Base-by-base conservation (phyloP, 2,888 invertebrate genomes). In the Erannis defoliaria region DNA sequence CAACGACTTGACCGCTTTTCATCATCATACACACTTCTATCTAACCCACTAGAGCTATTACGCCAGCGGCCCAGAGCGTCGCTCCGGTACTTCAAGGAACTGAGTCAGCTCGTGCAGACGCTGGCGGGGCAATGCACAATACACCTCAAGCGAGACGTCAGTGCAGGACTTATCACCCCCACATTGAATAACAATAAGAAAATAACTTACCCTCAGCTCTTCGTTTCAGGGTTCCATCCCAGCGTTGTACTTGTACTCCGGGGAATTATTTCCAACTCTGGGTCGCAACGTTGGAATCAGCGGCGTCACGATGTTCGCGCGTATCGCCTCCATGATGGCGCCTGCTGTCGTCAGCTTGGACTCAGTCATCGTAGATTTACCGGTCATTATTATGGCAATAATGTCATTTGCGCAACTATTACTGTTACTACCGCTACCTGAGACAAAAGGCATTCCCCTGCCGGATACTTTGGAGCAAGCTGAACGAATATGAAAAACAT, bases 231-330 rank as follows among this genome's bases (percentile, higher is more conserved):
- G 94, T 9, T 88, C 93, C 0, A 82, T 93, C 62, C 90, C 93
- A 54, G 87, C 95, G 0, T 86, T 96, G 56, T 97, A 96, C 80
- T 91, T 97, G 16, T 96, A 95, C 79, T 95, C 96, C 9, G 96
- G 96, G 0, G 97, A 97, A 84, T 82, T 97, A 33, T 97, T 95
- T 77, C 97, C 97, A 9, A 97, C 97, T 0, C 93, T 96, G 14
- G 94, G 96, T 2, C 92, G 97, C 16, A 97, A 97, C 77, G 95
- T 95, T 14, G 97, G 96, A 1, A 94, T 97, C 48, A 96, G 97
- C 9, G 93, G 94, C 0, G 95, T 96, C 48, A 95, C 96, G 0
- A 96, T 95, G 87, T 96, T 95, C 73, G 96, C 96, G 1, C 93
- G 97, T 64, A 86, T 97, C 45, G 97, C 97, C n/a, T 96, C 97